Conservation (phyloP, 1,140 invertebrate species). For the Drosophila nasuta region DNA sequence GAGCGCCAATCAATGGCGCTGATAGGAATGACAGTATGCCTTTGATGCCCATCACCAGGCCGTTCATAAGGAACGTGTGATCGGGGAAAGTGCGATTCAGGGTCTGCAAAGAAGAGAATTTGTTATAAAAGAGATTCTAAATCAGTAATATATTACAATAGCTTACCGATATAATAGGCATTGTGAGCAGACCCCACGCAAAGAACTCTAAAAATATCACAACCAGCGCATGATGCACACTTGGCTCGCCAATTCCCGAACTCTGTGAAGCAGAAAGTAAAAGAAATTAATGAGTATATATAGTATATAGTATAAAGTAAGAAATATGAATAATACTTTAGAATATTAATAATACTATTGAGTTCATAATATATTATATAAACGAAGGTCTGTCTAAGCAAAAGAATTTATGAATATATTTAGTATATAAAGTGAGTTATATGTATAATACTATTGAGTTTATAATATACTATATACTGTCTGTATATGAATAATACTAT, state of each 20-base stretch:
- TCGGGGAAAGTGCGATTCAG: slow-evolving; percentile 99
- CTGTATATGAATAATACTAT: background rate
- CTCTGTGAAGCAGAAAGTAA: slow-evolving; percentile 64
- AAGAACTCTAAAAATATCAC: slow-evolving; percentile 99
- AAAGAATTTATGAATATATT: too few species aligned
- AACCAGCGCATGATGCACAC: slow-evolving; percentile 98
- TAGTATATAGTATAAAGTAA: background rate
- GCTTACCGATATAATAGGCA: slow-evolving; percentile 98
- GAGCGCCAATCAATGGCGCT: slow-evolving; percentile 97
- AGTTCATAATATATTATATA: too few species aligned
- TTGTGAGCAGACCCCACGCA: slow-evolving; percentile 99
- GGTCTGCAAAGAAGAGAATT: slow-evolving; percentile 86
- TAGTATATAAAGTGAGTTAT: too few species aligned
- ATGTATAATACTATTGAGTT: too few species aligned
- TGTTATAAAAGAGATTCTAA: background rate
- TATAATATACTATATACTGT: too few species aligned
- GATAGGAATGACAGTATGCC: slow-evolving; percentile 98
- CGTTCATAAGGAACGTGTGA: slow-evolving; percentile 99
- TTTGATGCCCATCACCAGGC: slow-evolving; percentile 99
- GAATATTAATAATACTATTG: background rate
- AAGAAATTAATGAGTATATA: slow-evolving; percentile 2
- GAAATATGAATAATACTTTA: background rate
- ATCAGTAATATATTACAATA: background rate
- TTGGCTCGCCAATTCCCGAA: slow-evolving; percentile 96
- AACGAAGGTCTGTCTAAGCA: too few species aligned